Evolutionary conservation across 1,140 invertebrate genomes (phyloP).

Genomic region (Myzus persicae): DNA sequence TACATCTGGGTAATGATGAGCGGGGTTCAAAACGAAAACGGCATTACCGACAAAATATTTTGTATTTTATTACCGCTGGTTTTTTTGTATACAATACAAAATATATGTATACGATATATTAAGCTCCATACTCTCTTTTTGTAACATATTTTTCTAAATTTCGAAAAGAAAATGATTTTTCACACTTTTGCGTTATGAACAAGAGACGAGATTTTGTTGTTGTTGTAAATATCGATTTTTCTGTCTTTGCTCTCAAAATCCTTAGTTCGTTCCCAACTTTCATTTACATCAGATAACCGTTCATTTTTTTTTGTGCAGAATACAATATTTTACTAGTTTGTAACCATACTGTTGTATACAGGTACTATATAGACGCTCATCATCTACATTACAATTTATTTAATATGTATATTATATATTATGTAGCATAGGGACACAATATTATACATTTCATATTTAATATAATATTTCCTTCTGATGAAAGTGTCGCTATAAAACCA

Average conservation of each 20-base stretch:
- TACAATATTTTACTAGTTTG: not conserved
- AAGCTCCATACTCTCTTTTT: not conserved
- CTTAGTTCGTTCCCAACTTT: not conserved
- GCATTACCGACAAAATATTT: constrained; percentile 2
- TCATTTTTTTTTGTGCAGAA: not conserved
- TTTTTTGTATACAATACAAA: no score
- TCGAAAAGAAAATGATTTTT: not conserved
- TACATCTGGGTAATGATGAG: constrained; percentile 7
- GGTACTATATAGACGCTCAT: no score
- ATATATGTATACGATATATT: not conserved
- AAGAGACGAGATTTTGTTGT: not conserved
- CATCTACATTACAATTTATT: no score
- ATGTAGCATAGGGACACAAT: no score
- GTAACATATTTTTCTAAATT: not conserved
- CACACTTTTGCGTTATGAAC: not conserved
- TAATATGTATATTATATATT: no score
- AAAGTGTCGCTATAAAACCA: no score
- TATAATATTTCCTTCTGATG: no score
- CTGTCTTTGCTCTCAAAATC: not conserved
- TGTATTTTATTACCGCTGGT: not conserved
- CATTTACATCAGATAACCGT: not conserved
- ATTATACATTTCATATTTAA: no score
- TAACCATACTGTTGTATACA: not conserved
- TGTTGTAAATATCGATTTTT: not conserved
- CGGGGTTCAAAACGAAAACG: not conserved